These are phyloP conservation scores for Buteo buteo DNA, from an alignment of 2,113 vertebrate species.

Conservation along the genomic window DNA sequence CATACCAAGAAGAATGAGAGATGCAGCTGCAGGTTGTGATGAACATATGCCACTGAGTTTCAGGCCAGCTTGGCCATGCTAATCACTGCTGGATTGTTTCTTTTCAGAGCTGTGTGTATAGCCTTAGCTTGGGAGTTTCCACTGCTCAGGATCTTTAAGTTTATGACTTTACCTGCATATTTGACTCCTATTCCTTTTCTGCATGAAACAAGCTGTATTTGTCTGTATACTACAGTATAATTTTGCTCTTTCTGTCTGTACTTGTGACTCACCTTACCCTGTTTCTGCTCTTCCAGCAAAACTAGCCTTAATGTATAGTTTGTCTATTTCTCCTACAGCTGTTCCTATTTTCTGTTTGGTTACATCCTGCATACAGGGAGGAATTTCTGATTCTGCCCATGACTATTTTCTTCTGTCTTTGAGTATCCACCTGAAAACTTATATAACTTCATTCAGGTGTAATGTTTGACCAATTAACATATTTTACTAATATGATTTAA, in stretches of 20 bases:
- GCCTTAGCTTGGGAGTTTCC: neutral
- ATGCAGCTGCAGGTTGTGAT: neutral
- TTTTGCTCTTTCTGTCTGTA: neutral
- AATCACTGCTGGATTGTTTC: neutral
- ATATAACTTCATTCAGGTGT: neutral
- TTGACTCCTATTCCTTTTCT: neutral
- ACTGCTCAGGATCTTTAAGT: neutral
- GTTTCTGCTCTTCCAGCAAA: neutral
- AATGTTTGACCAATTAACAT: neutral
- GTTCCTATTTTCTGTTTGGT: neutral
- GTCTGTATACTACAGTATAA: neutral
- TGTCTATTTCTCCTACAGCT: neutral
- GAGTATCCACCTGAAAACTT: neutral
- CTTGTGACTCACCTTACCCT: neutral
- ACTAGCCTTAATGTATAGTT: neutral
- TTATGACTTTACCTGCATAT: neutral
- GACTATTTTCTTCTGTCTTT: neutral
- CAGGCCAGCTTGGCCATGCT: neutral
- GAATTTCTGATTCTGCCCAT: neutral
- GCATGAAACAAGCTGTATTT: neutral
- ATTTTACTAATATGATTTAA: neutral
- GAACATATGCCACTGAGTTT: neutral
- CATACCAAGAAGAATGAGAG: neutral
- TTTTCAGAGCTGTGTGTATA: neutral
- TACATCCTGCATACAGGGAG: neutral